Evolutionary conservation across 2,113 vertebrate genomes (phyloP).

Genomic region (Cygnus atratus): DNA sequence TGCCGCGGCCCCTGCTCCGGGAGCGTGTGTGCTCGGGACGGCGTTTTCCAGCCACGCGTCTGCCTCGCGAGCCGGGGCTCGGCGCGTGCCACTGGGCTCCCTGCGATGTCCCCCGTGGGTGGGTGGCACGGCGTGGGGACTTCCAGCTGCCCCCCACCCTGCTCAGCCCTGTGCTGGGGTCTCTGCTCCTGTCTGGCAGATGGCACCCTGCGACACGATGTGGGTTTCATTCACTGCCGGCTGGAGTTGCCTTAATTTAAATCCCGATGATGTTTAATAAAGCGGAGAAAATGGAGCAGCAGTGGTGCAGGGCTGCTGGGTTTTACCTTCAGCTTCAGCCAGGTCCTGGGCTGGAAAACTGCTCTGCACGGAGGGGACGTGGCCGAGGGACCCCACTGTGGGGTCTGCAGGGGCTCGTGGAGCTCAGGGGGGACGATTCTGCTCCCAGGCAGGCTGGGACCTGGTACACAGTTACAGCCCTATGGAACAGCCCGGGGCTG

Average conservation of each 20-base stretch:
- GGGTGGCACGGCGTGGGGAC: accelerated
- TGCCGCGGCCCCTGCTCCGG: not conserved
- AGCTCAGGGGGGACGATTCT: not conserved
- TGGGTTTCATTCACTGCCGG: not conserved
- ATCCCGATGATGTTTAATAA: not conserved
- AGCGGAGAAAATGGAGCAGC: not conserved
- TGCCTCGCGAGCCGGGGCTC: accelerated
- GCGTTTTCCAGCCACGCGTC: accelerated
- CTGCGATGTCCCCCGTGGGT: accelerated
- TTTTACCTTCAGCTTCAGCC: not conserved
- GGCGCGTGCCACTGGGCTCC: accelerated
- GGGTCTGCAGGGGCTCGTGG: not conserved
- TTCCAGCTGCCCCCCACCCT: not conserved
- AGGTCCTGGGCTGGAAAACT: not conserved
- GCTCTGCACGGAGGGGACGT: accelerated
- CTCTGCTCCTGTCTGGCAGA: not conserved
- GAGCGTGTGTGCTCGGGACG: accelerated
- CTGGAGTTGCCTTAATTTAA: not conserved
- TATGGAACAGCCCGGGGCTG: not conserved
- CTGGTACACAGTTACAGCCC: not conserved
- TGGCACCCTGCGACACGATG: accelerated
- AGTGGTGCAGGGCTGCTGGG: accelerated
- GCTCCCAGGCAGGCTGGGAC: not conserved
- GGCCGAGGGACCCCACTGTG: accelerated
- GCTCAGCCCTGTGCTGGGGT: accelerated